Conservation (phyloP, 2,113 vertebrate species). For the Xerus inauris region DNA sequence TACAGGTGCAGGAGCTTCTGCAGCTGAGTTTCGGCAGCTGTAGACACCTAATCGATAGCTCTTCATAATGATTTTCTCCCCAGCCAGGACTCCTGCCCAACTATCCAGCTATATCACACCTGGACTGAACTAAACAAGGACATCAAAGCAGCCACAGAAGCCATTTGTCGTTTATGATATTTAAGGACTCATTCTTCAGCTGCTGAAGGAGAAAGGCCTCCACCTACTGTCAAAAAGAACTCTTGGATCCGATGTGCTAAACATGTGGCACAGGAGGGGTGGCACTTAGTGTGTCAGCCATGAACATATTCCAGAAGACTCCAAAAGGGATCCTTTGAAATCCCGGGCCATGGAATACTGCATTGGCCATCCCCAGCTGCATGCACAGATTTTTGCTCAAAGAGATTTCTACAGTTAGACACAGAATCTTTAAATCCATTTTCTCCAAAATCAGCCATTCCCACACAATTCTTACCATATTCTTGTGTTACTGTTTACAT, state of each 20-base stretch:
- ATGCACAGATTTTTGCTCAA: background rate
- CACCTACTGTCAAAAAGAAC: background rate
- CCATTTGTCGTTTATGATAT: background rate
- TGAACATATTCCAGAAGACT: background rate
- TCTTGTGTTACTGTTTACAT: background rate
- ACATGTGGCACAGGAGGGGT: background rate
- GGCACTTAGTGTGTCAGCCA: background rate
- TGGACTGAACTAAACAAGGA: conserved; percentile 21
- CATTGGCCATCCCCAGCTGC: background rate
- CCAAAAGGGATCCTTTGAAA: background rate
- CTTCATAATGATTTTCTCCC: conserved; percentile 53
- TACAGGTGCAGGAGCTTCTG: background rate
- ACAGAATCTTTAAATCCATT: background rate
- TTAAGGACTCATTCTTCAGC: background rate
- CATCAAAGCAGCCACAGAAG: background rate
- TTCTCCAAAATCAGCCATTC: background rate
- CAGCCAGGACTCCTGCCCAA: background rate
- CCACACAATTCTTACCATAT: background rate
- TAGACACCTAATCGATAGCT: conserved; percentile 72
- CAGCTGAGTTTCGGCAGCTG: background rate
- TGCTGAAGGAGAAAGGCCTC: background rate
- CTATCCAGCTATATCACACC: background rate
- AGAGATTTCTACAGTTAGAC: background rate
- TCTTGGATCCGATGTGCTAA: background rate
- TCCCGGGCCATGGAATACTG: fast-evolving